These are phyloP conservation scores for Gymnopithys bicolor DNA, from an alignment of 2,797 vertebrate genomes.

Conservation along the genomic window DNA sequence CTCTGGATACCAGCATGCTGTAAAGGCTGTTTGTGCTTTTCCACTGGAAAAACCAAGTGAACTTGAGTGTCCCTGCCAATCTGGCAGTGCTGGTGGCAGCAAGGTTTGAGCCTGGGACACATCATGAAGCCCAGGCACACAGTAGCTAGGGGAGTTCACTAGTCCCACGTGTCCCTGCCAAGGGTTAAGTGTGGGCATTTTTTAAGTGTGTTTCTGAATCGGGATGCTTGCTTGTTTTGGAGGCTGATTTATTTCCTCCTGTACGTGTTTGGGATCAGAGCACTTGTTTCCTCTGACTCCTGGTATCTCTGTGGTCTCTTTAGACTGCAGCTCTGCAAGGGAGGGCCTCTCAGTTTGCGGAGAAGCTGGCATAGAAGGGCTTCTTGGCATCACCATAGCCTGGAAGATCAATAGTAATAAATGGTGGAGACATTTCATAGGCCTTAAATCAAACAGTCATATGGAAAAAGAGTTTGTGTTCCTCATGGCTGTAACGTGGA, in stretches of 20 bases:
- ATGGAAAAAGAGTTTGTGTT: conserved; percentile 21
- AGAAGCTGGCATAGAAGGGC: background rate
- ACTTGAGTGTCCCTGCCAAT: background rate
- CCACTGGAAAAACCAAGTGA: background rate
- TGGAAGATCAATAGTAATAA: conserved; percentile 41
- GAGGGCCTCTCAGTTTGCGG: background rate
- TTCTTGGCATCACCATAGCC: background rate
- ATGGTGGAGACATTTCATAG: background rate
- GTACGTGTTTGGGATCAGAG: conserved; percentile 36
- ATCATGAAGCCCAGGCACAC: background rate
- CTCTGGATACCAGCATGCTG: background rate
- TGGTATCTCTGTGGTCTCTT: conserved; percentile 8
- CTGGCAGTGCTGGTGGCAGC: background rate
- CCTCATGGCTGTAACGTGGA: background rate
- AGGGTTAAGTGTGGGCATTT: background rate
- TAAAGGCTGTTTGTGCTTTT: background rate
- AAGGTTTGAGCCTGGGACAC: background rate
- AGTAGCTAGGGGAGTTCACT: background rate
- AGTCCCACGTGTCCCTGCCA: background rate
- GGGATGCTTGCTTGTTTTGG: conserved; percentile 37
- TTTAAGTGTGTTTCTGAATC: background rate
- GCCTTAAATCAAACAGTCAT: conserved; percentile 25
- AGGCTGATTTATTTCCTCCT: conserved; percentile 47
- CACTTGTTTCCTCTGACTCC: conserved; percentile 45
- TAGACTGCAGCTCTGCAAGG: background rate